These are phyloP conservation scores for Papilio aristodemus DNA, from an alignment of 1,140 invertebrate genomes.

Conservation along the genomic window DNA sequence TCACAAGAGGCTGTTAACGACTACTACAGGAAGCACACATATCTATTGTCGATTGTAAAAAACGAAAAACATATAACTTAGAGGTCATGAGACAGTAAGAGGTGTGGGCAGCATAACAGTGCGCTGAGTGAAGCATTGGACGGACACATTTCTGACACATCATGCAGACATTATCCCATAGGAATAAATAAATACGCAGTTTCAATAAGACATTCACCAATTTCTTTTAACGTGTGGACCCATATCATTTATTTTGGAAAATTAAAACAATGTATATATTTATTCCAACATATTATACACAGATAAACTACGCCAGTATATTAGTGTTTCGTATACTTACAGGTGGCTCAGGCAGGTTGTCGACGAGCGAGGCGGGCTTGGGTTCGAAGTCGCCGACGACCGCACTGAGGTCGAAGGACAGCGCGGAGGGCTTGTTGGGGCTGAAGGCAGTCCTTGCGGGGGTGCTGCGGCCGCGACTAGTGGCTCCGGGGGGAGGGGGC, in stretches of 20 bases:
- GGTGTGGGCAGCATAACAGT: background rate
- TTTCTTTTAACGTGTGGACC: too few species aligned
- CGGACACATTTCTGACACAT: background rate
- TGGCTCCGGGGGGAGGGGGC: constrained; percentile 83
- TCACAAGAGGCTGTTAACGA: background rate
- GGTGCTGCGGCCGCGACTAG: constrained; percentile 52
- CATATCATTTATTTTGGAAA: background rate
- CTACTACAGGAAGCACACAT: constrained; percentile 20
- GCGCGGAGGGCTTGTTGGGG: constrained; percentile 66
- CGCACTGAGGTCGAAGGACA: constrained; percentile 68
- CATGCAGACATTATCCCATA: constrained; percentile 3
- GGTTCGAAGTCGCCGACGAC: constrained; percentile 63
- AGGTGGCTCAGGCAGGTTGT: constrained; percentile 54
- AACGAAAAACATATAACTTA: background rate
- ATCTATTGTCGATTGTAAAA: background rate
- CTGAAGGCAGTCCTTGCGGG: constrained; percentile 73
- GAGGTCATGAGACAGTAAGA: background rate
- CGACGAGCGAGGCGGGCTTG: constrained; percentile 51
- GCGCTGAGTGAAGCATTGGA: background rate
- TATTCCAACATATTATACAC: constrained; percentile 4
- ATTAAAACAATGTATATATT: constrained; percentile 1
- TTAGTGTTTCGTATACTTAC: constrained; percentile 31
- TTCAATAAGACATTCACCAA: too few species aligned
- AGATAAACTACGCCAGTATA: background rate
- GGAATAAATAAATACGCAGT: constrained; percentile 8